Base-by-base conservation (phyloP, 1,140 invertebrate genomes). In the Matsumurasca onukii region DNA sequence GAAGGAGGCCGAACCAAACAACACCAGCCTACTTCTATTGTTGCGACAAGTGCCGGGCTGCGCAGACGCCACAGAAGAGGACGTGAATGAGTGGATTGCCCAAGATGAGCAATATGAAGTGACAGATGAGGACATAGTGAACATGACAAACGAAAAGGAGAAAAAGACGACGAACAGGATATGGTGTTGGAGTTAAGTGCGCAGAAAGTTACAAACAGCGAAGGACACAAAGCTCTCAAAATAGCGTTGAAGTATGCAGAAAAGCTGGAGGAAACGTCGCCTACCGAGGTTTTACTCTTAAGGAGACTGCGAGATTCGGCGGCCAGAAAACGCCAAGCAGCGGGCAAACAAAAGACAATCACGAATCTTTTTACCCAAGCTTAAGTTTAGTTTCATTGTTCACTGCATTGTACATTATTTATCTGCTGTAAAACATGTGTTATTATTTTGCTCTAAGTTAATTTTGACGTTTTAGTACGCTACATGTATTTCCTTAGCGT, bases 291-390 rank as follows among this genome's bases (percentile, higher is more conserved):
- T 63, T 5, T 63, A 63, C 61, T 59, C 25, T 17, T 34, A 1
- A 63, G 9, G 31, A 63, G 29, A 61, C 22, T 61, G 24, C 57
- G 20, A 52, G 49, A 52, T 52, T 52, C 22, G 49, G 49, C 49
- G 49, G 49, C 49, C 22, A 52, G 49, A 63, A 63, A 63, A 63
- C 17, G 12, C 12, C 61, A 63, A 63, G 39, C 61, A 63, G 2
- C 31, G 29, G 31, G 27, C 29, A 63, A 63, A 31, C 27, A 63
- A 63, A 63, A 63, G 20, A 63, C 61, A 63, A 63, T 63, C 30
- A 63, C 27, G 5, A 63, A 30, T 34, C 5, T 34, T 31, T 31
- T 34, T 27, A 20, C 29, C 29, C 61, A 63, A 63, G 61, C 31
- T 34, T 34, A 34, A 63, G 22, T 29, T 24, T 61, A 13, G 57